Conservation (phyloP, 2,888 invertebrate genomes). For the Lepetodrilus schrolli region DNA sequence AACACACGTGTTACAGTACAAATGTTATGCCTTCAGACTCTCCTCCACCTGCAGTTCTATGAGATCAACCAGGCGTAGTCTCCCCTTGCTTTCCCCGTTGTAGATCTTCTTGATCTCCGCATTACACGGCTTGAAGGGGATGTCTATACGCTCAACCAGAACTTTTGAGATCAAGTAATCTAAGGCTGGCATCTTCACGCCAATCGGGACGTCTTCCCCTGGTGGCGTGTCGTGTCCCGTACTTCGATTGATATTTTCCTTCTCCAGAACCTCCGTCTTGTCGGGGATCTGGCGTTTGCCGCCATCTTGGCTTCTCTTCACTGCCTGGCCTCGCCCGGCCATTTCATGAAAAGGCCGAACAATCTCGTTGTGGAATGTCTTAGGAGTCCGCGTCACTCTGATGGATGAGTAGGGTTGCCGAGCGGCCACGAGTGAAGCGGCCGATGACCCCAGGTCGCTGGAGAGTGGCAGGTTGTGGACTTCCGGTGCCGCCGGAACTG, state of each 20-base stretch:
- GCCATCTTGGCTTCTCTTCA: not conserved
- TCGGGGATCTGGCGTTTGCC: not conserved
- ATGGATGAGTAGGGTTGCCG: not conserved
- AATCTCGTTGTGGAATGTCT: slow-evolving; percentile 7
- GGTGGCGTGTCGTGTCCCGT: not conserved
- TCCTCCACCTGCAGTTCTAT: slow-evolving; percentile 52
- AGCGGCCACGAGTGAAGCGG: not conserved
- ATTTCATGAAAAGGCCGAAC: not conserved
- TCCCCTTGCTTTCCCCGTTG: slow-evolving; percentile 40
- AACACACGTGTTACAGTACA: not conserved
- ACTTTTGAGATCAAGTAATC: slow-evolving; percentile 51
- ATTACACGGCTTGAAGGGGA: slow-evolving; percentile 44
- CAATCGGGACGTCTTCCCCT: slow-evolving; percentile 18
- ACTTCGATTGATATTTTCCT: slow-evolving; percentile 3
- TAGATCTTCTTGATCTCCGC: slow-evolving; percentile 40
- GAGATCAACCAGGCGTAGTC: slow-evolving; percentile 45
- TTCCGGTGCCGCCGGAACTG: not conserved
- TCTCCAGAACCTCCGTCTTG: not conserved
- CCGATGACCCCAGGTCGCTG: not conserved
- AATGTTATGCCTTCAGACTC: slow-evolving; percentile 44
- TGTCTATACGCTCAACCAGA: slow-evolving; percentile 42
- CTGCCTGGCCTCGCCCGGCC: not conserved
- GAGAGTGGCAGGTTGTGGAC: not conserved
- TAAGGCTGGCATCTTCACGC: slow-evolving; percentile 40
- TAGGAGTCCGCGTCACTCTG: slow-evolving; percentile 12